phyloP scores from a whole-genome alignment of 2,797 vertebrate species.

The Smutsia gigantea region DNA sequence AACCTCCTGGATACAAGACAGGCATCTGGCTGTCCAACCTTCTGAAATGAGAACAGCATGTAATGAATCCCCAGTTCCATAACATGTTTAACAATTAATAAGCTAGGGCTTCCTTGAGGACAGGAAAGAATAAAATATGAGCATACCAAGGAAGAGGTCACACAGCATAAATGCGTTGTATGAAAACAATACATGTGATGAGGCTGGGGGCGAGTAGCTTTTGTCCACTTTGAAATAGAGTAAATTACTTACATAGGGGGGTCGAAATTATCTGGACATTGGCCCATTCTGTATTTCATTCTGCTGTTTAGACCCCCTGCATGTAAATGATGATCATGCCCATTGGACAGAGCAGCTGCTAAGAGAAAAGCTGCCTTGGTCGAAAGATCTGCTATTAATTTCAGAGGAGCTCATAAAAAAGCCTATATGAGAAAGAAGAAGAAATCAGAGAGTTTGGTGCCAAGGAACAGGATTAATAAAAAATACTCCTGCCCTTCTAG shows the following conservation, averaged over 20 bases:
- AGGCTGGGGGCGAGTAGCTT: neutral
- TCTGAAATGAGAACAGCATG: conserved; percentile 41
- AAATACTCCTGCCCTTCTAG: neutral
- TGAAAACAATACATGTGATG: neutral
- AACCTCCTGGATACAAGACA: conserved; percentile 26
- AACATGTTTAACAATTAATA: conserved; percentile 70
- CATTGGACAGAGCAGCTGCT: neutral
- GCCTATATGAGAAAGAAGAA: conserved; percentile 12
- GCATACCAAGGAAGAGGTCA: neutral
- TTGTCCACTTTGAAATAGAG: conserved; percentile 8
- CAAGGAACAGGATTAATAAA: neutral
- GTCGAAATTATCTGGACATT: neutral
- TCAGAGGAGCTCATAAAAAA: neutral
- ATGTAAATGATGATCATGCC: neutral
- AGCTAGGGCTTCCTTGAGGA: conserved; percentile 68
- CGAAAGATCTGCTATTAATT: conserved; percentile 47
- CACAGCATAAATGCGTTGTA: neutral
- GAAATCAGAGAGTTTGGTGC: conserved; percentile 5
- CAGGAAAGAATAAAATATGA: conserved; percentile 63
- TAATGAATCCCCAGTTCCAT: conserved; percentile 58
- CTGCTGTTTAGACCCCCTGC: neutral
- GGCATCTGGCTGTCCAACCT: conserved; percentile 48
- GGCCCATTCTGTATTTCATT: neutral
- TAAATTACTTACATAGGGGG: neutral
- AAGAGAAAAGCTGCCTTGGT: conserved; percentile 2